A percentile compares a stretch with the other conserved stretches of the same genome.
These are phyloP conservation scores for Eupleurogrammus muticus DNA, from an alignment of 2,797 vertebrate species.

Conservation along the genomic window DNA sequence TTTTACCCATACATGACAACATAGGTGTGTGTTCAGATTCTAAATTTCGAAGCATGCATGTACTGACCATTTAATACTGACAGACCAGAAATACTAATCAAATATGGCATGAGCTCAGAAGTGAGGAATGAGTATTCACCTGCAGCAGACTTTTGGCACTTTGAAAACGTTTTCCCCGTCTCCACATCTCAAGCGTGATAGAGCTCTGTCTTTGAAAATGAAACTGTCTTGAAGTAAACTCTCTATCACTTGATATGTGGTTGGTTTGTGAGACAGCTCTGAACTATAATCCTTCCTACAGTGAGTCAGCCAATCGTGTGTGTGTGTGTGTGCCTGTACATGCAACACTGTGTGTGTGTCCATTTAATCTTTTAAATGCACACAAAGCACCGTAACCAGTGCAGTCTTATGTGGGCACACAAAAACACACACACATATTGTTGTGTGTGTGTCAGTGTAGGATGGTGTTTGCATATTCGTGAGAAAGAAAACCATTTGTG, in stretches of 20 bases:
- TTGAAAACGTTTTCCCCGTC: constrained; percentile 23
- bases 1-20: neutral
- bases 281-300: constrained; percentile 36
- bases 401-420: neutral
- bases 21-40: neutral
- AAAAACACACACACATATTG: constrained; percentile 19
- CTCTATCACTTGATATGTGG: constrained; percentile 48
- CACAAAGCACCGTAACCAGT: neutral
- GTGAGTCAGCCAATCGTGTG: constrained; percentile 35
- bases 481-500: constrained; percentile 62
- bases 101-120: neutral
- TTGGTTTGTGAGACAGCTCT: constrained; percentile 43
- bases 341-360: neutral
- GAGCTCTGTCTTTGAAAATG: constrained; percentile 36
- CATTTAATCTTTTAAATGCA: neutral
- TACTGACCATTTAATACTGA: neutral
- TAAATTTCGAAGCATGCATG: neutral
- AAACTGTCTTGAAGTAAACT: constrained; percentile 49
- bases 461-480: constrained; percentile 72
- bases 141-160: constrained; percentile 26
- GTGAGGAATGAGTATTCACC: constrained; percentile 27
- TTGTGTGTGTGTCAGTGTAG: constrained; percentile 29
- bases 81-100: constrained; percentile 3
- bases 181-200: constrained; percentile 27
- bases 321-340: neutral